phyloP scores from a whole-genome alignment of 2,113 vertebrate species.

The Strix aluco region DNA sequence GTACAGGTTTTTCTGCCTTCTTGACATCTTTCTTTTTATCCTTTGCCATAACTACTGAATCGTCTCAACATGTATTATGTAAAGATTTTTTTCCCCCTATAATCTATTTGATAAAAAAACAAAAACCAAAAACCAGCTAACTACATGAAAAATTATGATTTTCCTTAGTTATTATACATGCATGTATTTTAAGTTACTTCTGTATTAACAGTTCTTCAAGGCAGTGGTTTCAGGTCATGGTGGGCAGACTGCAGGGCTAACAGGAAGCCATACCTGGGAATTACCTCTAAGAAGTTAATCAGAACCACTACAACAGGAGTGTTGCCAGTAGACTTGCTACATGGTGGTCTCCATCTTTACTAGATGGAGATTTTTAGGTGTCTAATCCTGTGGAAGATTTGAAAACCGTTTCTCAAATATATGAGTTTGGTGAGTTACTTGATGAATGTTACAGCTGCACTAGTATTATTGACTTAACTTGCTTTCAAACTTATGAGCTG shows the following conservation, averaged over 20 bases:
- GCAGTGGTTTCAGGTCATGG: background rate
- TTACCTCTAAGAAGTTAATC: background rate
- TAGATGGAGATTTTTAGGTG: background rate
- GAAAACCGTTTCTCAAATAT: background rate
- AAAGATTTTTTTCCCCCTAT: background rate
- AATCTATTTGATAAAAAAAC: background rate
- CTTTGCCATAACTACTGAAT: conserved; percentile 59
- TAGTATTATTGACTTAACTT: rapidly evolving
- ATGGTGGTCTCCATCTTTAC: rapidly evolving
- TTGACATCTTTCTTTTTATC: conserved; percentile 72
- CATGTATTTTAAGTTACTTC: background rate
- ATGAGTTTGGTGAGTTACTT: rapidly evolving
- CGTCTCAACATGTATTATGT: background rate
- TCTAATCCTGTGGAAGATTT: rapidly evolving
- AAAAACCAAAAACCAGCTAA: background rate
- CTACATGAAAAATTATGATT: too few relatives aligned
- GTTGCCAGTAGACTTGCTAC: rapidly evolving
- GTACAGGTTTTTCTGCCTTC: conserved; percentile 46
- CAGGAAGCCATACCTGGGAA: background rate
- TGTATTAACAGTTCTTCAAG: background rate
- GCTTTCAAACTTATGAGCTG: rapidly evolving
- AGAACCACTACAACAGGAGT: rapidly evolving
- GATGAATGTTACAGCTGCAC: background rate
- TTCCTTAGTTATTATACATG: background rate
- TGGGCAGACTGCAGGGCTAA: background rate